A percentile compares a stretch with the other conserved stretches of the same genome.
phyloP scores from a whole-genome alignment of 1,140 invertebrate species.

The Papilio aristodemus region DNA sequence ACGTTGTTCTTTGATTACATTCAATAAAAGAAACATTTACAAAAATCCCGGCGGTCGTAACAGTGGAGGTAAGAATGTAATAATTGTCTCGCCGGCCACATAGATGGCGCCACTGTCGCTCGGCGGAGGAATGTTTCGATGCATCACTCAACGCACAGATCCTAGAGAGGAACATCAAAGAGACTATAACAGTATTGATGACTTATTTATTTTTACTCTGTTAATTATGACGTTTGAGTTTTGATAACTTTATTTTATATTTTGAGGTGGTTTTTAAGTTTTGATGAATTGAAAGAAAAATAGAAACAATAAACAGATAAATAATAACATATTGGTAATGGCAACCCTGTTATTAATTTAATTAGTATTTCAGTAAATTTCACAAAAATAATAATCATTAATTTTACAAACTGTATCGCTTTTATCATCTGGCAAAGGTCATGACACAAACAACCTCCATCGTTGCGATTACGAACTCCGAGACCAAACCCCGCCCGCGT shows the following conservation, averaged over 20 bases:
- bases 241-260: slow-evolving; percentile 6
- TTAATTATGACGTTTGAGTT: slow-evolving; percentile 11
- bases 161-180: slow-evolving; percentile 12
- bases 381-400: neutral
- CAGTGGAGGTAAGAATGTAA: neutral
- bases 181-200: slow-evolving; percentile 1
- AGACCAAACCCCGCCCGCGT: slow-evolving; percentile 56
- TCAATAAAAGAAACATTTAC: neutral
- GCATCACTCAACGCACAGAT: slow-evolving; percentile 7
- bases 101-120: slow-evolving; percentile 5
- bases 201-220: slow-evolving; percentile 8
- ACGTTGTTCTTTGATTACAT: neutral
- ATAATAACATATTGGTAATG: too few species aligned
- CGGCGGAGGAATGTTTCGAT: neutral
- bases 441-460: slow-evolving; percentile 71
- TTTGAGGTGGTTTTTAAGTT: neutral
- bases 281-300: too few species aligned
- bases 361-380: neutral
- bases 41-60: neutral
- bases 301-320: too few species aligned
- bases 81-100: neutral
- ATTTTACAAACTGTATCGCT: slow-evolving; percentile 28
- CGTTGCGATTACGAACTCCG: slow-evolving; percentile 50
- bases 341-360: too few species aligned
- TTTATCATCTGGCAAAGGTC: slow-evolving; percentile 55